phyloP scores from a whole-genome alignment of 2,797 vertebrate genomes.

The Naso thynnoides region DNA sequence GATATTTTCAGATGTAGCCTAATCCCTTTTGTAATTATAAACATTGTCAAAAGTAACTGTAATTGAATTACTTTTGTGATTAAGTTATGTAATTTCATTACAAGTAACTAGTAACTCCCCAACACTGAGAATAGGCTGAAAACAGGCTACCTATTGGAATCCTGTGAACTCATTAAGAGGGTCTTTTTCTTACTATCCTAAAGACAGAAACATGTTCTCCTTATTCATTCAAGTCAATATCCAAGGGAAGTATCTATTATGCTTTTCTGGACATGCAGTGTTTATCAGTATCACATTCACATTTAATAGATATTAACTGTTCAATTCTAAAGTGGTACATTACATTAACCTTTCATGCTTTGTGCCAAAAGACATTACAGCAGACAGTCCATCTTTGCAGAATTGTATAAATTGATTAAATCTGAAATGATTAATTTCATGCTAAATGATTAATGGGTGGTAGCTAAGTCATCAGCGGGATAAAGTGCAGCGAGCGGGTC shows the following conservation, averaged over 20 bases:
- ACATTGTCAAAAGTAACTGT: too few relatives aligned
- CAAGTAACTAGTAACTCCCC: too few relatives aligned
- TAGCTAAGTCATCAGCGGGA: conserved; percentile 8
- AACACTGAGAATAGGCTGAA: neutral
- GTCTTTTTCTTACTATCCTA: conserved; percentile 9
- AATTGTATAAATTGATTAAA: conserved; percentile 13
- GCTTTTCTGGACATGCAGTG: neutral
- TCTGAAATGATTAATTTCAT: conserved; percentile 24
- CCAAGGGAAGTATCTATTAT: neutral
- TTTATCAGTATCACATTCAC: conserved; percentile 9
- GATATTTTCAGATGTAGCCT: too few relatives aligned
- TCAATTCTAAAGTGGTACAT: conserved; percentile 19
- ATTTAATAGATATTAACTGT: neutral
- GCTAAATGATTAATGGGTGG: conserved; percentile 28
- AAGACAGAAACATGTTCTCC: neutral
- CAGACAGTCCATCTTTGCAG: neutral
- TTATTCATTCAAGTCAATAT: neutral
- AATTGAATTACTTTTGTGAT: too few relatives aligned
- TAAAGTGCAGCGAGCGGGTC: conserved; percentile 20
- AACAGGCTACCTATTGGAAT: conserved; percentile 13
- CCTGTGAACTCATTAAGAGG: conserved; percentile 4
- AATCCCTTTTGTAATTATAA: too few relatives aligned
- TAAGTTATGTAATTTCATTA: too few relatives aligned
- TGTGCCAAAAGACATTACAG: conserved; percentile 25
- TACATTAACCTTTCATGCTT: conserved; percentile 19